Percentiles rank a stretch among this genome's conserved stretches.
Evolutionary conservation across 2,113 vertebrate genomes (phyloP).

Genomic region (Oreocharis arfaki): DNA sequence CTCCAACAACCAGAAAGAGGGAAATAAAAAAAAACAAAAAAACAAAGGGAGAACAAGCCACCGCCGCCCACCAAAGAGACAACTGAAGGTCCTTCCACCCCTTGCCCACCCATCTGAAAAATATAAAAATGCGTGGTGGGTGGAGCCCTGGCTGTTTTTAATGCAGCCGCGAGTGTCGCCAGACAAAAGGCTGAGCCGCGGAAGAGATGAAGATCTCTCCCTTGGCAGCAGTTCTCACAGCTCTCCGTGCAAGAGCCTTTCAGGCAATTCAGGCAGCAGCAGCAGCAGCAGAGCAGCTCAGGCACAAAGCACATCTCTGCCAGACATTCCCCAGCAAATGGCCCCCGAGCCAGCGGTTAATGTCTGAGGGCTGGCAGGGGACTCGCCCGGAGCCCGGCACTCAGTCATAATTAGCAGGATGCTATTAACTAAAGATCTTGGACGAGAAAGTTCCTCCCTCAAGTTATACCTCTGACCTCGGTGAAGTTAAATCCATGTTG

Average conservation of each 20-base stretch:
- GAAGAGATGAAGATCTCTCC: neutral
- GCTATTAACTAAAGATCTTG: conserved; percentile 49
- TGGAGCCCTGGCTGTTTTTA: neutral
- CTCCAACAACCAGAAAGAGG: neutral
- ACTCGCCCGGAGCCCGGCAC: neutral
- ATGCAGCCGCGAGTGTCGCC: neutral
- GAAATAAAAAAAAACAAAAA: no score
- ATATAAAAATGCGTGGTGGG: neutral
- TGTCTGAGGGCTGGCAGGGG: neutral
- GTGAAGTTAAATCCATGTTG: conserved; percentile 34
- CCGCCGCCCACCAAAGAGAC: neutral
- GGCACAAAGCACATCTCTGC: neutral
- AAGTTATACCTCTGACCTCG: conserved; percentile 15
- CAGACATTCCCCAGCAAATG: neutral
- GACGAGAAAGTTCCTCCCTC: conserved; percentile 1
- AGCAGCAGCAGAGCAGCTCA: neutral
- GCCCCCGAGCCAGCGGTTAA: neutral
- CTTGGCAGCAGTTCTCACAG: neutral
- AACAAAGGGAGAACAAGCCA: neutral
- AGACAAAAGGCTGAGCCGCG: neutral
- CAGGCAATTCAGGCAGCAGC: neutral
- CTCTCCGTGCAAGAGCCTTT: neutral
- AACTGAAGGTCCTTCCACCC: neutral
- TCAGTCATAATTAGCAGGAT: conserved; percentile 14
- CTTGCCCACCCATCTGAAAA: neutral